Evolutionary conservation across 2,797 vertebrate genomes (phyloP).

Genomic region (Pachyuromys duprasi): DNA sequence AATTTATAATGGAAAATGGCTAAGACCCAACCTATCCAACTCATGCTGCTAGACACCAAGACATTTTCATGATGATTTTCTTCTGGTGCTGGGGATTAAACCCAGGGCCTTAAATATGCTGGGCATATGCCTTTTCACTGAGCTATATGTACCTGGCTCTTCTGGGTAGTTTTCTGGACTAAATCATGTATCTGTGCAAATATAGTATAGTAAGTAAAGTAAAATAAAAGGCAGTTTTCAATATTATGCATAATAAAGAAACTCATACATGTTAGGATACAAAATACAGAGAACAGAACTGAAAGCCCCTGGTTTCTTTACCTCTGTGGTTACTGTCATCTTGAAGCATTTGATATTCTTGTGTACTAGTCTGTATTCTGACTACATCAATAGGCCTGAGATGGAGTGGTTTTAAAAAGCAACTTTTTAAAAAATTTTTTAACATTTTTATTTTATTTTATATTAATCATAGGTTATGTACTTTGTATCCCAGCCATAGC

Average conservation of each 20-base stretch:
- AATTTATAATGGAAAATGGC: neutral
- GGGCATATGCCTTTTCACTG: neutral
- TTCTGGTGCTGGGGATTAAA: neutral
- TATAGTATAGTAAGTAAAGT: neutral
- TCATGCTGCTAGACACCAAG: neutral
- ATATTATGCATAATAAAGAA: neutral
- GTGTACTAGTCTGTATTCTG: neutral
- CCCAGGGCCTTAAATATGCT: neutral
- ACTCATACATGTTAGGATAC: neutral
- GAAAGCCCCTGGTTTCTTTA: neutral
- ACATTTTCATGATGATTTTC: neutral
- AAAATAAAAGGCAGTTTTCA: slow-evolving; percentile 12
- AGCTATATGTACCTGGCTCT: neutral
- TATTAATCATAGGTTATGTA: no score
- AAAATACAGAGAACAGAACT: neutral
- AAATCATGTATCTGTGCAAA: neutral
- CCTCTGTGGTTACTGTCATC: neutral
- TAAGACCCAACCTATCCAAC: neutral
- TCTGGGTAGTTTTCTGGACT: neutral
- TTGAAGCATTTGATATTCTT: neutral
- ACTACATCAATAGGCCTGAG: neutral
- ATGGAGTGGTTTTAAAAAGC: neutral
- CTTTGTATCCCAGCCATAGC: no score
- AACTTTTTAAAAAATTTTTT: no score
- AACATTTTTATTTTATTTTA: no score